Evolutionary conservation across 1,140 invertebrate species (phyloP).

Genomic region (Hyposmocoma kahamanoa): DNA sequence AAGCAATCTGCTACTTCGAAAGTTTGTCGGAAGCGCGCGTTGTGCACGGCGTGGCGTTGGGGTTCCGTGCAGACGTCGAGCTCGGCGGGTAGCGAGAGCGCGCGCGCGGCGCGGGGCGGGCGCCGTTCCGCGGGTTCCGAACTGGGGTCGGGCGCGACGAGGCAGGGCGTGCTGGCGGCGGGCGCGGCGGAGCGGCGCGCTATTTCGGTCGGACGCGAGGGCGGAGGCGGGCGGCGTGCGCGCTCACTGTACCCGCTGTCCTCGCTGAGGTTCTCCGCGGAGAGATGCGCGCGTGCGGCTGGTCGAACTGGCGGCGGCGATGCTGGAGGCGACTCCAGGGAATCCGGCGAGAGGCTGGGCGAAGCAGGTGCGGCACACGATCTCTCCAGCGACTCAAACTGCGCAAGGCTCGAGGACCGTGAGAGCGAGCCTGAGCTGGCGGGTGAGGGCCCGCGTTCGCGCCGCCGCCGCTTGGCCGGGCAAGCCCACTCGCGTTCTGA

Average conservation of each 20-base stretch:
- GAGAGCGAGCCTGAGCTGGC: constrained; percentile 73
- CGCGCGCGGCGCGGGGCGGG: constrained; percentile 62
- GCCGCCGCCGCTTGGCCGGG: constrained; percentile 84
- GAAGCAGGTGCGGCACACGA: constrained; percentile 74
- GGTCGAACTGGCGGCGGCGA: constrained; percentile 52
- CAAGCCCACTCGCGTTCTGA: constrained; percentile 86
- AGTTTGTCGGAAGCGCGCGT: constrained; percentile 56
- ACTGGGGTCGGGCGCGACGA: constrained; percentile 38
- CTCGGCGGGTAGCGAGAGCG: constrained; percentile 62
- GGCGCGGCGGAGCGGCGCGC: constrained; percentile 37
- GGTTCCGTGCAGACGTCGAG: constrained; percentile 72
- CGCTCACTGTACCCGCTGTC: constrained; percentile 81
- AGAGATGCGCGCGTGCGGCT: constrained; percentile 72
- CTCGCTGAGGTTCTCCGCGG: constrained; percentile 82
- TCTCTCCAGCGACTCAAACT: constrained; percentile 86
- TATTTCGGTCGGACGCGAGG: constrained; percentile 47
- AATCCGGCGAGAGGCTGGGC: constrained; percentile 60
- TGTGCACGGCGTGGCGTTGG: constrained; percentile 39
- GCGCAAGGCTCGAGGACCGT: constrained; percentile 84
- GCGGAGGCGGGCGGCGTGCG: constrained; percentile 47
- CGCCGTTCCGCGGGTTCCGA: constrained; percentile 48
- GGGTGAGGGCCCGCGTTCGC: constrained; percentile 57
- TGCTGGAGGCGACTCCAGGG: constrained; percentile 56
- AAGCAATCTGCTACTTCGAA: constrained; percentile 63
- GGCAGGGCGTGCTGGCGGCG: constrained; percentile 53